Conservation (phyloP, 2,888 invertebrate species). For the Philaethria dido region DNA sequence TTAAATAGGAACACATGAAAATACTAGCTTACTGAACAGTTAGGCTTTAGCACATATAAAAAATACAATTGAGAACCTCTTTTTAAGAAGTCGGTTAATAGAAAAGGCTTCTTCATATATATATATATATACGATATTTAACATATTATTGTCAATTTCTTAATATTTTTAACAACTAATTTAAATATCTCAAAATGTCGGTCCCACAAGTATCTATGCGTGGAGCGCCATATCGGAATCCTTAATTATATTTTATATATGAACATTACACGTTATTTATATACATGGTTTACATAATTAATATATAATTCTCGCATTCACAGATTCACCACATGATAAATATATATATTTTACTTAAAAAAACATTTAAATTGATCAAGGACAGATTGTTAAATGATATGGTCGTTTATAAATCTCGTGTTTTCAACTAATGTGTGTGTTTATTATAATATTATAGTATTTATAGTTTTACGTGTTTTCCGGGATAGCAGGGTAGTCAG, state of each 20-base stretch:
- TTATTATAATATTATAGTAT: no score
- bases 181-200: slow-evolving; percentile 4
- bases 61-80: no score
- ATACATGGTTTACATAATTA: slow-evolving; percentile 21
- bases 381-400: slow-evolving; percentile 11
- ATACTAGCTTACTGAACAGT: no score
- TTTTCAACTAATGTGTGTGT: background rate
- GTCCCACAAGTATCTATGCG: background rate
- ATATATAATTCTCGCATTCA: slow-evolving; percentile 13
- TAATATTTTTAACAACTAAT: slow-evolving; percentile 5
- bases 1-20: no score
- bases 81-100: no score
- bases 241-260: slow-evolving; percentile 18
- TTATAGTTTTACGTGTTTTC: no score
- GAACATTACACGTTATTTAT: slow-evolving; percentile 20
- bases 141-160: background rate
- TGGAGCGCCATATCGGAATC: slow-evolving; percentile 4
- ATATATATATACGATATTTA: background rate
- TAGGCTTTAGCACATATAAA: no score
- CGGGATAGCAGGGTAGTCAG: no score
- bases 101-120: no score
- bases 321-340: slow-evolving; percentile 20
- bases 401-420: background rate
- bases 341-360: background rate
- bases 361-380: slow-evolving; percentile 19